Evolutionary conservation across 2,797 vertebrate species (phyloP).

Genomic region (Microctenopoma steveboyesi): DNA sequence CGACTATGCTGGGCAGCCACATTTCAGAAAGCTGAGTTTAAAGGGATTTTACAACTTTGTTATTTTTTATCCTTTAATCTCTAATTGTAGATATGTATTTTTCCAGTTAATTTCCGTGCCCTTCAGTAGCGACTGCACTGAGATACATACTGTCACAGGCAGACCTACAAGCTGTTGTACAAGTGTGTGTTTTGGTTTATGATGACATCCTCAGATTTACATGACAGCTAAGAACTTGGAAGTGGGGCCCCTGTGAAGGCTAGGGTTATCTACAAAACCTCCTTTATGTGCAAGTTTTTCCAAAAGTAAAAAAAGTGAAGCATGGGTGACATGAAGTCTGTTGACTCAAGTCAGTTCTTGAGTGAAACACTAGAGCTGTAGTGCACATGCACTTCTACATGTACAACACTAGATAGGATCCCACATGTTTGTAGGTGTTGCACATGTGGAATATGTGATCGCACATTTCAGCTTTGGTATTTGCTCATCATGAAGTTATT

Average conservation of each 20-base stretch:
- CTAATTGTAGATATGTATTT: slow-evolving; percentile 51
- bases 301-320: slow-evolving; percentile 47
- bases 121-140: slow-evolving; percentile 14
- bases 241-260: slow-evolving; percentile 50
- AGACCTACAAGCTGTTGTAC: not conserved
- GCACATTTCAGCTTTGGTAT: not conserved
- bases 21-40: slow-evolving; percentile 48
- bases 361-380: slow-evolving; percentile 33
- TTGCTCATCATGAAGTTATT: not conserved
- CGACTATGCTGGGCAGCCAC: slow-evolving; percentile 38
- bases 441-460: slow-evolving; percentile 25
- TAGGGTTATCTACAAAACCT: slow-evolving; percentile 45
- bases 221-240: slow-evolving; percentile 58
- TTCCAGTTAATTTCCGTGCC: slow-evolving; percentile 39
- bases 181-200: slow-evolving; percentile 33
- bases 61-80: slow-evolving; percentile 45
- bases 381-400: not conserved
- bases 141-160: slow-evolving; percentile 1
- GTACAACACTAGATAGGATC: slow-evolving; percentile 25
- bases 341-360: slow-evolving; percentile 28
- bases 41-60: slow-evolving; percentile 42
- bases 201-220: slow-evolving; percentile 58
- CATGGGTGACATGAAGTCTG: slow-evolving; percentile 50
- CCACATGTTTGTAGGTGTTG: slow-evolving; percentile 29
- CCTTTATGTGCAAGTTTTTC: slow-evolving; percentile 62